These are phyloP conservation scores for Podarcis lilfordi DNA, from an alignment of 2,797 vertebrate species.

Conservation along the genomic window DNA sequence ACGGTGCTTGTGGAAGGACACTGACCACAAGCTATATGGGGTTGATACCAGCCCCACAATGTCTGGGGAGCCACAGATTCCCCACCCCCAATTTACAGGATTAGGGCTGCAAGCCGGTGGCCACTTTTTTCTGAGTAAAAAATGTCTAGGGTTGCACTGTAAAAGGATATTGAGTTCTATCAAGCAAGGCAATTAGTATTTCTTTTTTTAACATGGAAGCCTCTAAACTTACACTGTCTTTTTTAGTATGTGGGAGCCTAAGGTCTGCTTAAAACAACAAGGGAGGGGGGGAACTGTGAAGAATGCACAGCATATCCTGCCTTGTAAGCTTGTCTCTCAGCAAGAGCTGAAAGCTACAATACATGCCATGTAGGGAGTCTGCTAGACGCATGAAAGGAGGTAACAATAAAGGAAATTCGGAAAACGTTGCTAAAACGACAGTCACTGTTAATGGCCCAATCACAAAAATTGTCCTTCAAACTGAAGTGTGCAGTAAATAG, in stretches of 20 bases:
- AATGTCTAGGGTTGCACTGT: too few species aligned
- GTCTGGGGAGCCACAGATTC: not conserved
- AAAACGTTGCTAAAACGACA: constrained; percentile 73
- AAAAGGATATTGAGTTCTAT: not conserved
- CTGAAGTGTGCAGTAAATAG: constrained; percentile 75
- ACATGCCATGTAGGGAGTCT: constrained; percentile 8
- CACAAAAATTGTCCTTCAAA: constrained; percentile 79
- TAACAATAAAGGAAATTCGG: constrained; percentile 65
- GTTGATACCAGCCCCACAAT: too few species aligned
- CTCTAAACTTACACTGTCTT: not conserved
- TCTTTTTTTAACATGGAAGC: not conserved
- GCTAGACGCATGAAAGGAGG: constrained; percentile 43
- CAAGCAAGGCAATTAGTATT: not conserved
- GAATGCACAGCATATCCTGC: constrained; percentile 46
- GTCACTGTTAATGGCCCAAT: constrained; percentile 79
- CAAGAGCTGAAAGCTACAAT: constrained; percentile 32
- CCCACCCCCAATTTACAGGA: not conserved
- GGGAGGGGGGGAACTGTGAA: constrained; percentile 12
- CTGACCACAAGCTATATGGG: too few species aligned
- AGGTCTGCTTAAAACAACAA: constrained; percentile 19
- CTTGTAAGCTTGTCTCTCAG: constrained; percentile 58
- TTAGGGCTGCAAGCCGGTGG: too few species aligned
- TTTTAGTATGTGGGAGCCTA: not conserved
- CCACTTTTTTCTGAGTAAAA: too few species aligned
- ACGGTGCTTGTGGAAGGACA: too few species aligned